Evolutionary conservation across 2,888 invertebrate species (phyloP).

Genomic region (Callimorpha dominula): DNA sequence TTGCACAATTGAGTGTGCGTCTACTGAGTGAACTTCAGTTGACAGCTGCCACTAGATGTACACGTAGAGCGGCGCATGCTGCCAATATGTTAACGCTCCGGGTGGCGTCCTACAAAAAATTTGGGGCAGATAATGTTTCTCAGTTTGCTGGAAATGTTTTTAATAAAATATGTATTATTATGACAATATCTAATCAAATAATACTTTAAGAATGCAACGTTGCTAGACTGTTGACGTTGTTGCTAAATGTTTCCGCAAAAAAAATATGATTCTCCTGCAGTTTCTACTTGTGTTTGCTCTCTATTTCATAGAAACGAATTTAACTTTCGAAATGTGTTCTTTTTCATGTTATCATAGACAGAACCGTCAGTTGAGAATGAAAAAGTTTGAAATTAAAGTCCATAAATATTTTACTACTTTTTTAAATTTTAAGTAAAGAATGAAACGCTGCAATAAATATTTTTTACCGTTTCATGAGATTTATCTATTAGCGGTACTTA

Average conservation of each 20-base stretch:
- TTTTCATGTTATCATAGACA: background rate
- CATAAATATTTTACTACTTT: too few species aligned
- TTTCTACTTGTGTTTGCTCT: background rate
- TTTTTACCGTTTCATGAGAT: background rate
- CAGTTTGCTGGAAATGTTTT: background rate
- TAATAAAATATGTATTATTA: background rate
- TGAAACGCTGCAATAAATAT: background rate
- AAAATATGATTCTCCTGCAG: background rate
- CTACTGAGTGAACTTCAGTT: slow-evolving; percentile 15
- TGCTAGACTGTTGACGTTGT: background rate
- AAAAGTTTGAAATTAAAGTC: too few species aligned
- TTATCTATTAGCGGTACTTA: background rate
- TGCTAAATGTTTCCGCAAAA: background rate
- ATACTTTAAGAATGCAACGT: background rate
- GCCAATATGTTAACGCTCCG: slow-evolving; percentile 61
- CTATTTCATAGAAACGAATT: background rate
- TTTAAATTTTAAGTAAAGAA: background rate
- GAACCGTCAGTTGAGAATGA: background rate
- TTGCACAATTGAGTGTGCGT: slow-evolving; percentile 28
- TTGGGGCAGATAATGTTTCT: background rate
- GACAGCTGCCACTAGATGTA: slow-evolving; percentile 43
- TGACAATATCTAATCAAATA: background rate
- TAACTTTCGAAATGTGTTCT: background rate
- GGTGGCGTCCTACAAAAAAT: slow-evolving; percentile 44
- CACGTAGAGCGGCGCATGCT: slow-evolving; percentile 49